Base-by-base conservation (phyloP, 2,888 invertebrate genomes). In the Ectemnius cavifrons region DNA sequence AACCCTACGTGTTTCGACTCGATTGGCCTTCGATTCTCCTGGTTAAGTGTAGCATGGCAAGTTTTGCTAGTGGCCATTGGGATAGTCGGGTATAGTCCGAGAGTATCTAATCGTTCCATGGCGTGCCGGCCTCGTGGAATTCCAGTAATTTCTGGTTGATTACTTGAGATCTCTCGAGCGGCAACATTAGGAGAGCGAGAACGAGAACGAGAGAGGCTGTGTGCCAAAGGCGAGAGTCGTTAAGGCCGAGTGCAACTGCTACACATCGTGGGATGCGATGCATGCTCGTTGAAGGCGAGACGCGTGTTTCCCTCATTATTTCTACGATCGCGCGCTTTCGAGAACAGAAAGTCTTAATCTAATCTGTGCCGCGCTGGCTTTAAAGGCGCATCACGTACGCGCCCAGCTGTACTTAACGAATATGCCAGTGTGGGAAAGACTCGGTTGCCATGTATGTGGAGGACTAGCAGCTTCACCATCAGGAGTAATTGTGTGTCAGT, bases 61-160 rank as follows among this genome's bases (percentile, higher is more conserved):
- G 8, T 37, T 37, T 11, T 6, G 11, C 37, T 23, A 23, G 23
- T 23, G 23, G 23, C 23, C 23, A 23, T 37, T 37, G 1, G 11
- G 11, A 6, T 37, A 37, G 37, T 37, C 37, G 11, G 37, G 8
- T 8, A 11, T 37, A 37, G 37, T 11, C 37, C 37, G 37, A 37
- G 37, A 37, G 37, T 37, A 11, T 8, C 37, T 37, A 37, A 37
- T 37, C 37, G 37, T 4, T 4, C 37, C 2, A 37, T 37, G 37
- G 37, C 37, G 37, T 37, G 52, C 59, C 73, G 75, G 79, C 68
- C 74, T 61, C 78, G 66, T 63, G 61, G 68, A 71, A 81, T 81
- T 79, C 75, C 66, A 77, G 73, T 65, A 68, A 81, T 81, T 81
- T 78, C 72, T 78, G 64, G 74, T 65, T 49, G 81, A 79, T 79